phyloP scores from a whole-genome alignment of 2,113 vertebrate species.

The Leiothrix lutea region DNA sequence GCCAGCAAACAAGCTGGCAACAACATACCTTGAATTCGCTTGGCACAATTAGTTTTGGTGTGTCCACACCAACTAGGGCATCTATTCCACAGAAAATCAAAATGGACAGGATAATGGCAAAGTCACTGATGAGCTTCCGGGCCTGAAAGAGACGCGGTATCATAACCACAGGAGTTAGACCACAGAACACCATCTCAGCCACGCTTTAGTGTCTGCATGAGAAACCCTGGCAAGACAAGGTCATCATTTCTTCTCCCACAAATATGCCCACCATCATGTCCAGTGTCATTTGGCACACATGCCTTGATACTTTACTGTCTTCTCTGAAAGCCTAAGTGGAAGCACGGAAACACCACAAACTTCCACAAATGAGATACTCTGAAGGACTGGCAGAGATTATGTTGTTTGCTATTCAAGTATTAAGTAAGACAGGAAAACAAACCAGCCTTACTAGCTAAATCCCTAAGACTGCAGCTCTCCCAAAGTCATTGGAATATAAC shows the following conservation, averaged over 20 bases:
- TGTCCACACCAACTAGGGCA: slow-evolving; percentile 91
- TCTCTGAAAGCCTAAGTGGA: not conserved
- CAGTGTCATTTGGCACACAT: not conserved
- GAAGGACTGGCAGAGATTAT: not conserved
- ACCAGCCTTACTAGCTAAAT: not conserved
- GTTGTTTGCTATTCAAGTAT: not conserved
- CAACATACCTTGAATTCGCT: slow-evolving; percentile 92
- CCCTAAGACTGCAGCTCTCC: not conserved
- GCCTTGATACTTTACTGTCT: not conserved
- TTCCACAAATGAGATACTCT: not conserved
- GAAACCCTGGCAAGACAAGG: not conserved
- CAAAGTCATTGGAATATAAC: not conserved
- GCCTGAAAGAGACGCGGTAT: slow-evolving; percentile 71
- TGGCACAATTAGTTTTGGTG: slow-evolving; percentile 97
- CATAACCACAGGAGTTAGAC: not conserved
- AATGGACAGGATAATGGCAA: slow-evolving; percentile 96
- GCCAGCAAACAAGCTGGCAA: not conserved
- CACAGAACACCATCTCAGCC: not conserved
- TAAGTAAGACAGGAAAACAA: not conserved
- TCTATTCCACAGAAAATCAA: slow-evolving; percentile 94
- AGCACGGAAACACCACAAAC: not conserved
- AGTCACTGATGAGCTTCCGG: slow-evolving; percentile 97
- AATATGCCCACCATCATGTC: not conserved
- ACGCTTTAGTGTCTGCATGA: fast-evolving
- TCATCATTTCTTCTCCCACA: not conserved